Conservation (phyloP, 37 sponge, comb jelly and placozoan species). For the Cliona cf. orientalis region DNA sequence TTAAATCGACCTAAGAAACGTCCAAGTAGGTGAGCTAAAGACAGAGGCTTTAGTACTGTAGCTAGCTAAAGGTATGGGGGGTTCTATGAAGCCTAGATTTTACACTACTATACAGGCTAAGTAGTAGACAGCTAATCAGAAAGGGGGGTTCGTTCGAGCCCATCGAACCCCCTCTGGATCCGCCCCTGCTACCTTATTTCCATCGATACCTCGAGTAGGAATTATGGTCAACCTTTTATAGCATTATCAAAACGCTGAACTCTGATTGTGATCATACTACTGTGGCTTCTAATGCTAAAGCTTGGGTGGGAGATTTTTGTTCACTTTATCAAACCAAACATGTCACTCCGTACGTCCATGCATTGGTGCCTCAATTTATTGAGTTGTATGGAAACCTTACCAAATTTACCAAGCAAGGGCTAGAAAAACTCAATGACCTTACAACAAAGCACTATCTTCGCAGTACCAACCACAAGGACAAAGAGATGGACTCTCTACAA, state of each 20-base stretch:
- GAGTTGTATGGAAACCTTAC: background rate
- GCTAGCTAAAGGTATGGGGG: too few relatives aligned
- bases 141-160: too few relatives aligned
- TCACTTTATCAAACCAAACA: slow-evolving; percentile 33
- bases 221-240: slow-evolving; percentile 11
- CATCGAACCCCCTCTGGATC: too few relatives aligned
- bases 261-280: background rate
- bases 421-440: slow-evolving; percentile 43
- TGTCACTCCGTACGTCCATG: slow-evolving; percentile 37
- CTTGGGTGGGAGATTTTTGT: slow-evolving; percentile 23
- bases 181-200: too few relatives aligned
- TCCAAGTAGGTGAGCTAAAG: too few relatives aligned
- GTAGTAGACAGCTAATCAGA: too few relatives aligned
- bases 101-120: too few relatives aligned
- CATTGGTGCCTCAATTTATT: slow-evolving; percentile 16
- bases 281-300: slow-evolving; percentile 5
- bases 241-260: background rate
- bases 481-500: background rate
- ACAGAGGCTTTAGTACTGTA: too few relatives aligned
- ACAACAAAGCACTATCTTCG: slow-evolving; percentile 12
- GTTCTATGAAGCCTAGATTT: too few relatives aligned
- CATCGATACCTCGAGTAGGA: too few relatives aligned
- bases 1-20: too few relatives aligned
- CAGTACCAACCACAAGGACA: background rate
- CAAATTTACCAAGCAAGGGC: slow-evolving; percentile 28